Evolutionary conservation across 2,888 invertebrate species (phyloP), one percentile per base, ranked within the genome.

Genomic region (Gymnoscelis rufifasciata): DNA sequence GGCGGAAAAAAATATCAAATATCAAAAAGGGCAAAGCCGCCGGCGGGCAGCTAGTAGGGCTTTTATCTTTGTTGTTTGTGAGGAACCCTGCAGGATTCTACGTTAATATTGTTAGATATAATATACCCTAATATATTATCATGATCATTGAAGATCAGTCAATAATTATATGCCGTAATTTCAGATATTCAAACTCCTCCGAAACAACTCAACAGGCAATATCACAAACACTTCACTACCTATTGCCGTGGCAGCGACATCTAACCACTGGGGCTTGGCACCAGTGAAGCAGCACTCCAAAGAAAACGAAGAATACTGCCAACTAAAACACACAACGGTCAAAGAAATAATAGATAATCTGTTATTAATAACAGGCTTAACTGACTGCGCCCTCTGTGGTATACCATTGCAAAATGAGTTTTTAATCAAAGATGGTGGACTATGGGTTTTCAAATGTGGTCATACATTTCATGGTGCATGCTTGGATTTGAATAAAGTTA

Each of bases 391-490:
- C 0, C 83, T 90, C 1, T 92, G 92, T 60, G 91, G 91, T 38
- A 66, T 92, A 62, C 90, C 90, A 46, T 74, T 92, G 31, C 83
- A 89, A 57, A 91, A 91, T 52, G 87, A 88, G 42, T 87, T 91
- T 38, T 64, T 92, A 33, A 81, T 92, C 19, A 83, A 89, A 66
- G 90, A 91, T 71, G 91, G 90, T 60, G 92, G 92, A 8, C 68
- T 92, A 1, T 90, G 90, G 78, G 88, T 90, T 37, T 92, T 91
- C 68, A 87, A 87, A 43, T 92, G 92, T 64, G 91, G 91, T 36
- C 92, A 92, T 62, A 88, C 88, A 43, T 92, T 90, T 67, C 92
- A 92, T 40, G 90, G 91, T 0, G 88, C 90, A 3, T 91, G 91
- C 68, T 82, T 91, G 60, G 83, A 89, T 59, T 80, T 91, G 55